phyloP scores from a whole-genome alignment of 1,140 invertebrate species.

The Colletes latitarsis region DNA sequence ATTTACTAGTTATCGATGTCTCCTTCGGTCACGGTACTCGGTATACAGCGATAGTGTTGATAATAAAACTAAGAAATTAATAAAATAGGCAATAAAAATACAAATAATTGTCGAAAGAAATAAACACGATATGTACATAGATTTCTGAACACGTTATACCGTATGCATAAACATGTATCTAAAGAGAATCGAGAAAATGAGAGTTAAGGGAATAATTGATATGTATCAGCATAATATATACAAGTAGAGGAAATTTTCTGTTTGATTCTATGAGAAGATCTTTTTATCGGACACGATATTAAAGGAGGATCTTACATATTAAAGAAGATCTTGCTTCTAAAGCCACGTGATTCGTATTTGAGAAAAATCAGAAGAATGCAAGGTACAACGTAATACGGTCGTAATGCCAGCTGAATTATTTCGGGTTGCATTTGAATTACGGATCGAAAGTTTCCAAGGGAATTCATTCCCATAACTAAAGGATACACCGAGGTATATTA shows the following conservation, averaged over 20 bases:
- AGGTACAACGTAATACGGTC: conserved; percentile 21
- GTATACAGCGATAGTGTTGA: too few species aligned
- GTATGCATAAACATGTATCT: too few species aligned
- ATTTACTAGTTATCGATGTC: too few species aligned
- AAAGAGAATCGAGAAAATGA: conserved; percentile 22
- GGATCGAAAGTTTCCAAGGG: neutral
- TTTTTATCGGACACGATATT: conserved; percentile 38
- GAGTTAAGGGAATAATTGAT: conserved; percentile 22
- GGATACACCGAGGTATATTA: too few species aligned
- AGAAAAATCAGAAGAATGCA: conserved; percentile 22
- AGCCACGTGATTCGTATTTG: conserved; percentile 29
- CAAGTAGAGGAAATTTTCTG: conserved; percentile 29
- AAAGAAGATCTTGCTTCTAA: conserved; percentile 22
- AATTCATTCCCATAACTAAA: neutral
- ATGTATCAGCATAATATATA: conserved; percentile 17
- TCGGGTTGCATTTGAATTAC: neutral
- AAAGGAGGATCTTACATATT: conserved; percentile 25
- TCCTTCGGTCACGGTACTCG: too few species aligned
- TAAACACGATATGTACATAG: too few species aligned
- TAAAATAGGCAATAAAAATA: neutral
- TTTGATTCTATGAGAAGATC: conserved; percentile 22
- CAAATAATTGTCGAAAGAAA: neutral
- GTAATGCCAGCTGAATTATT: neutral
- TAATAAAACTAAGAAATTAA: too few species aligned
- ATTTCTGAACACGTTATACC: neutral